phyloP scores from a whole-genome alignment of 2,113 vertebrate species.

The Cryptoleucopteryx plumbea region DNA sequence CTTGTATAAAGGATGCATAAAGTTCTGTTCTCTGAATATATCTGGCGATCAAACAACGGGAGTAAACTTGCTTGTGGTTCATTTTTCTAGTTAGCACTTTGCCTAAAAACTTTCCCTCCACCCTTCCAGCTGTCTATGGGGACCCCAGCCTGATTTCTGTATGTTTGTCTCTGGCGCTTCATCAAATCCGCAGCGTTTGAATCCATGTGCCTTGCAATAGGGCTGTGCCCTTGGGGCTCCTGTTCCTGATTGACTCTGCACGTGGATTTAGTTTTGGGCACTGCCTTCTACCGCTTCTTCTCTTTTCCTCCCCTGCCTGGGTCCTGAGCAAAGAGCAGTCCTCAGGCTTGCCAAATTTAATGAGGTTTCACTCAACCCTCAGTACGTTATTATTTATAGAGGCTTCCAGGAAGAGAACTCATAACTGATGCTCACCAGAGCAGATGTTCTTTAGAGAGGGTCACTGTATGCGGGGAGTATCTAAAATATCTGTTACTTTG shows the following conservation, averaged over 20 bases:
- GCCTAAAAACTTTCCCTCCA: not conserved
- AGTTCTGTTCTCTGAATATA: constrained; percentile 5
- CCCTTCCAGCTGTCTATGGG: not conserved
- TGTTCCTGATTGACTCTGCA: not conserved
- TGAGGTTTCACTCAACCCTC: not conserved
- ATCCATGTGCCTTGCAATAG: not conserved
- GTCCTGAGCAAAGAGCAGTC: not conserved
- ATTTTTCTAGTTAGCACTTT: not conserved
- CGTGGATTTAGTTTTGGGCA: not conserved
- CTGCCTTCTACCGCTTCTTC: not conserved
- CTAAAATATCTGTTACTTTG: not conserved
- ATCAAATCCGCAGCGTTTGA: not conserved
- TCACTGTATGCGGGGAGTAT: not conserved
- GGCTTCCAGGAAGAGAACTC: not conserved
- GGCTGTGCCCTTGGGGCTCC: not conserved
- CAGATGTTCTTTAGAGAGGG: not conserved
- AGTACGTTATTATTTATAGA: not conserved
- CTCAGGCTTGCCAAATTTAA: not conserved
- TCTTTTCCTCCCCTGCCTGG: not conserved
- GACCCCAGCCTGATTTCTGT: not conserved
- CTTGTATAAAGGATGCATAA: not conserved
- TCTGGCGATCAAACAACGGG: not conserved
- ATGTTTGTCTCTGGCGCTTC: not conserved
- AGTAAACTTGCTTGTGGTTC: not conserved
- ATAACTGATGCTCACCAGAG: not conserved